Percentiles rank a stretch among this genome's conserved stretches.
These are phyloP conservation scores for Scytalopus superciliaris DNA, from an alignment of 2,113 vertebrate genomes.

Conservation along the genomic window DNA sequence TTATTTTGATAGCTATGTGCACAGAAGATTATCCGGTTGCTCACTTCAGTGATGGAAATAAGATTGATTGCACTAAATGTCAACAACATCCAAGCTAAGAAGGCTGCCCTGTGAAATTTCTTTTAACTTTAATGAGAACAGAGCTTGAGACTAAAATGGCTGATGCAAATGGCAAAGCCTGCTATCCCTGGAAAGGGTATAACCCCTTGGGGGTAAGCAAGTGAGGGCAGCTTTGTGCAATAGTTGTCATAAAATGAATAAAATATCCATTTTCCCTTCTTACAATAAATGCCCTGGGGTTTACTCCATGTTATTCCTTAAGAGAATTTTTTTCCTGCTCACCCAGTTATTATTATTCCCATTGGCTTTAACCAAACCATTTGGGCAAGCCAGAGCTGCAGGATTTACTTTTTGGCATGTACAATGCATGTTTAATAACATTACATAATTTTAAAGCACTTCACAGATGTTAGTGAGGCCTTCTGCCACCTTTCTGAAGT, in stretches of 20 bases:
- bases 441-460: constrained; percentile 13
- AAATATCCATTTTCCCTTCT: not conserved
- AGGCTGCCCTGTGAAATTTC: not conserved
- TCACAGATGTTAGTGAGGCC: not conserved
- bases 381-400: not conserved
- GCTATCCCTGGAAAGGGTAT: not conserved
- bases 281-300: not conserved
- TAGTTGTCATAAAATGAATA: not conserved
- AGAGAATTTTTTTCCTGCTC: not conserved
- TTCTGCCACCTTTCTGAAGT: not conserved
- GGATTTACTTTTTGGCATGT: constrained; percentile 10
- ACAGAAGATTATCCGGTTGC: constrained; percentile 17
- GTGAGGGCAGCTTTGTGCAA: not conserved
- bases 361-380: not conserved
- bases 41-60: constrained; percentile 11
- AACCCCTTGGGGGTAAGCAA: not conserved
- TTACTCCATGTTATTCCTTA: not conserved
- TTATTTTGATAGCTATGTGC: constrained; percentile 43
- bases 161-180: not conserved
- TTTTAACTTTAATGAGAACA: constrained; percentile 25
- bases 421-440: not conserved
- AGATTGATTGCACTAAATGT: constrained; percentile 34
- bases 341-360: constrained; percentile 12
- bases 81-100: not conserved
- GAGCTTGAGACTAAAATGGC: not conserved